Conservation (phyloP, 2,113 vertebrate genomes). For the Gulo gulo region DNA sequence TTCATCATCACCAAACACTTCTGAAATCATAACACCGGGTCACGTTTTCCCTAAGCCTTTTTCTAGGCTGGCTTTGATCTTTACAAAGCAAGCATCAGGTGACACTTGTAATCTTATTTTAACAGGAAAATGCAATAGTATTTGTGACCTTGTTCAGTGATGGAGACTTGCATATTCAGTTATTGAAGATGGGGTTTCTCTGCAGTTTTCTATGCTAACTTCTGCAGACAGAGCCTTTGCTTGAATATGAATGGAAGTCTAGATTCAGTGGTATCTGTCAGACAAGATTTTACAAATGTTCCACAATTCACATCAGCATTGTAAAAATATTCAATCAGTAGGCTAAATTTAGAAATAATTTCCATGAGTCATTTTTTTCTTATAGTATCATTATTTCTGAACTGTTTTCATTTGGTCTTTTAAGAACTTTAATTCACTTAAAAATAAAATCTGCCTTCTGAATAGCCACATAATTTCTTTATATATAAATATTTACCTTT, state of each 20-base stretch:
- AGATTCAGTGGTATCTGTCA: not conserved
- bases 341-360: not conserved
- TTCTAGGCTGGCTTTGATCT: conserved; percentile 49
- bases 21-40: not conserved
- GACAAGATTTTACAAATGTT: not conserved
- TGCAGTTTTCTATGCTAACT: not conserved
- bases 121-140: not conserved
- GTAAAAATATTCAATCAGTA: not conserved
- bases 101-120: conserved; percentile 45
- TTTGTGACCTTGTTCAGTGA: not conserved
- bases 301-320: not conserved
- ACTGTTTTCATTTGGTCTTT: not conserved
- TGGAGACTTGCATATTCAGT: not conserved
- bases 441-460: not conserved
- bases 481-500: not conserved
- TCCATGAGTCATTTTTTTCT: not conserved
- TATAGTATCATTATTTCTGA: not conserved
- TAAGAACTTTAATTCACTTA: not conserved
- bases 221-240: not conserved
- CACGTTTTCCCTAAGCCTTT: not conserved
- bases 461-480: not conserved
- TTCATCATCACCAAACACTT: conserved; percentile 54
- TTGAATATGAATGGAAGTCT: not conserved
- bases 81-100: not conserved
- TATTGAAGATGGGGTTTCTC: not conserved